Evolutionary conservation across 2,113 vertebrate genomes (phyloP).

Genomic region (Asarcornis scutulata): DNA sequence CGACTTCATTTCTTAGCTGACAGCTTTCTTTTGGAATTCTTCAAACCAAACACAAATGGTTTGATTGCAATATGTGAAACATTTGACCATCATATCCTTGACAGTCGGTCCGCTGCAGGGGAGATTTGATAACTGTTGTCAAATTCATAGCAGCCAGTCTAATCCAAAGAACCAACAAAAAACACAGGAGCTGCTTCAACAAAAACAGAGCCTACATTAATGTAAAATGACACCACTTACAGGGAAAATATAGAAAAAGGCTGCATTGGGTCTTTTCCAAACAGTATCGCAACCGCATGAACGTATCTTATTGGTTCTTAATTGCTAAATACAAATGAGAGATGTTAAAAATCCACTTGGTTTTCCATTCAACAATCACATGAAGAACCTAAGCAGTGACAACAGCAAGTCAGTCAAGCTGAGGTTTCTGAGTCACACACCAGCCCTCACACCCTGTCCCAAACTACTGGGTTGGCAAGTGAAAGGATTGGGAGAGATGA

Average conservation of each 20-base stretch:
- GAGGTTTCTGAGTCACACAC: background rate
- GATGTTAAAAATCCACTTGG: background rate
- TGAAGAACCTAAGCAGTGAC: background rate
- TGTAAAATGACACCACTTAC: constrained; percentile 27
- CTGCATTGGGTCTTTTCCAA: background rate
- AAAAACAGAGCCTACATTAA: background rate
- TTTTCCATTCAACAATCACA: background rate
- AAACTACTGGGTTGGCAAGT: too few relatives aligned
- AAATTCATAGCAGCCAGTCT: constrained; percentile 74
- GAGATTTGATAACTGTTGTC: constrained; percentile 78
- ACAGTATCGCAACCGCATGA: background rate
- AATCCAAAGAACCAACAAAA: constrained; percentile 60
- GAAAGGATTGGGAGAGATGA: background rate
- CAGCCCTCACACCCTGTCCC: background rate
- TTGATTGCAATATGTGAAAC: constrained; percentile 78
- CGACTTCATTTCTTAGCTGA: constrained; percentile 76
- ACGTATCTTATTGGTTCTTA: background rate
- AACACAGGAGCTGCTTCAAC: constrained; percentile 34
- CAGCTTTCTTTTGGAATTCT: constrained; percentile 77
- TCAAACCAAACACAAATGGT: constrained; percentile 75
- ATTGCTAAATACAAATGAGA: constrained; percentile 33
- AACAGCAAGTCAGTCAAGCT: background rate
- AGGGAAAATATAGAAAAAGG: background rate
- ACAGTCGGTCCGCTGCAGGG: constrained; percentile 71
- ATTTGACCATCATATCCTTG: constrained; percentile 77